These are phyloP conservation scores for Chloebia gouldiae DNA, from an alignment of 2,113 vertebrate genomes.

Conservation along the genomic window DNA sequence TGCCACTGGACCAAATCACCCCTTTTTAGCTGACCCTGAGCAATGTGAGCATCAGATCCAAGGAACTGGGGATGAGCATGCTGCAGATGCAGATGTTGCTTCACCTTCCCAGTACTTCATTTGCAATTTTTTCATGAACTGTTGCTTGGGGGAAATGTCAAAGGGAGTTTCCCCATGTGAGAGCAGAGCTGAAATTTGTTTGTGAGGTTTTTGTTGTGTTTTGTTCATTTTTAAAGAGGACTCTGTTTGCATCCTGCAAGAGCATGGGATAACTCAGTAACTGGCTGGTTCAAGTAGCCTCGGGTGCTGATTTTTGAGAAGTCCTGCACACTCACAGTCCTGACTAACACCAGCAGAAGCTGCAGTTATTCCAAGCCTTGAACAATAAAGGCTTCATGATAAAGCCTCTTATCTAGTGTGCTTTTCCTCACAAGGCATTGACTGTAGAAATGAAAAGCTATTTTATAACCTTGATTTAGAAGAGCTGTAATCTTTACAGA, in stretches of 20 bases:
- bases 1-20: neutral
- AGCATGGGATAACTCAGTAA: neutral
- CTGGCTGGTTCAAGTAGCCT: neutral
- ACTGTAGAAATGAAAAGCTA: neutral
- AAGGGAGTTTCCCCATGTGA: neutral
- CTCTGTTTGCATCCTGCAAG: neutral
- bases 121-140: neutral
- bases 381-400: neutral
- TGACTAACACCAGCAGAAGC: neutral
- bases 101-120: neutral
- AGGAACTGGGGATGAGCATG: neutral
- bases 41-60: neutral
- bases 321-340: neutral
- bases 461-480: conserved; percentile 8
- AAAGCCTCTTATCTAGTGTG: neutral
- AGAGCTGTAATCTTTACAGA: neutral
- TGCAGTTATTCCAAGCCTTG: conserved; percentile 3
- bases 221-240: neutral
- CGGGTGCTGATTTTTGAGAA: neutral
- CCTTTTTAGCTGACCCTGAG: neutral
- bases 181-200: neutral
- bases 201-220: neutral
- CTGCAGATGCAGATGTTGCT: neutral
- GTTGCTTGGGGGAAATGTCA: neutral
- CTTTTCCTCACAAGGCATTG: neutral